These are phyloP conservation scores for Intellagama lesueurii DNA, from an alignment of 2,797 vertebrate genomes.

Conservation along the genomic window DNA sequence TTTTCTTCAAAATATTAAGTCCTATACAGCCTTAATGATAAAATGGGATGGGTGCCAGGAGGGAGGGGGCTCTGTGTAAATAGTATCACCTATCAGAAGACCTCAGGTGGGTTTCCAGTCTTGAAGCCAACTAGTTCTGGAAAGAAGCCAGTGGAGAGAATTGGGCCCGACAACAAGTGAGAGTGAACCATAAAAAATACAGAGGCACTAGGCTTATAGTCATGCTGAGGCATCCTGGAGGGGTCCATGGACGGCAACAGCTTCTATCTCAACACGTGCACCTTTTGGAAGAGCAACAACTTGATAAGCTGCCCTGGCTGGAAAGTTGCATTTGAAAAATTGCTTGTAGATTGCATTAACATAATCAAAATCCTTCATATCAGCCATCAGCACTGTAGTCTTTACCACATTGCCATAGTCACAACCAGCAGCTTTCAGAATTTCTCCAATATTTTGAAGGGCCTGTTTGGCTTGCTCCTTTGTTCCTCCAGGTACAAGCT, in stretches of 20 bases:
- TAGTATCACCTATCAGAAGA: too few relatives aligned
- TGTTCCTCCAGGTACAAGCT: constrained; percentile 91
- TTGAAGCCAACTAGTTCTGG: not conserved
- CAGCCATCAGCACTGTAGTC: constrained; percentile 91
- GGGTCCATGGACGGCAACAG: constrained; percentile 85
- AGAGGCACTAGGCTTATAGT: constrained; percentile 67
- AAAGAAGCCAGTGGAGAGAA: constrained; percentile 14
- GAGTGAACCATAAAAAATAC: not conserved
- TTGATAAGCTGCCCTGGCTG: too few relatives aligned
- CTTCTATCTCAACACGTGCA: constrained; percentile 91
- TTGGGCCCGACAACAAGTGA: not conserved
- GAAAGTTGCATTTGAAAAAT: too few relatives aligned
- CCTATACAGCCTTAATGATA: not conserved
- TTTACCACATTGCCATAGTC: constrained; percentile 85
- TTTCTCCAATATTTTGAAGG: too few relatives aligned
- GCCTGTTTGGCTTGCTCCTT: constrained; percentile 90
- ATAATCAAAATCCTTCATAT: constrained; percentile 92
- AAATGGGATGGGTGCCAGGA: not conserved
- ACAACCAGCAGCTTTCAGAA: too few relatives aligned
- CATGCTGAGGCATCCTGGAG: constrained; percentile 78
- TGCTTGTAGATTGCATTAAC: constrained; percentile 94
- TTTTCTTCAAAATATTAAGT: not conserved
- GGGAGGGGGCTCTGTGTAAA: not conserved
- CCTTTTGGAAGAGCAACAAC: constrained; percentile 71
- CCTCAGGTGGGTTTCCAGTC: not conserved